Conservation (phyloP, 2,888 invertebrate genomes). For the Macroteleia sp. region DNA sequence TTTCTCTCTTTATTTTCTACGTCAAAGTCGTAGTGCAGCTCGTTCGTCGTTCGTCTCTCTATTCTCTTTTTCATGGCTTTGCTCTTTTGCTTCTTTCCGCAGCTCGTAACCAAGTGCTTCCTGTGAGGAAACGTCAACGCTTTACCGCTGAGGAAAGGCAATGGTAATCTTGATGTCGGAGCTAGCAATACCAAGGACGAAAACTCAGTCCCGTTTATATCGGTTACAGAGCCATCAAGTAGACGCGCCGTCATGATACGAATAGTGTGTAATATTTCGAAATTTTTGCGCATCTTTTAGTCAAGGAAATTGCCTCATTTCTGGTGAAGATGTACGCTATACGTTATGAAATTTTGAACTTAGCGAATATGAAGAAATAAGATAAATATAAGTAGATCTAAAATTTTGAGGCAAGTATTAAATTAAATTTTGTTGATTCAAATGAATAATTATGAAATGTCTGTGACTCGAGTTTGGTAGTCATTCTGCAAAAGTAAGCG, state of each 20-base stretch:
- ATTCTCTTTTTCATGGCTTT: slow-evolving; percentile 61
- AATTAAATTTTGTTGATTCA: too few relatives aligned
- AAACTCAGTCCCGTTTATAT: slow-evolving; percentile 55
- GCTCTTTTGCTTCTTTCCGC: slow-evolving; percentile 68
- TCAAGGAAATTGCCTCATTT: slow-evolving; percentile 13
- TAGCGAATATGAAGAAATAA: background rate
- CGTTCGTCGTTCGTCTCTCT: slow-evolving; percentile 48
- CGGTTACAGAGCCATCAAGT: slow-evolving; percentile 43
- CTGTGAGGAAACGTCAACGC: slow-evolving; percentile 70
- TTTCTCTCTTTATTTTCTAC: slow-evolving; percentile 59
- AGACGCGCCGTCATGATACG: slow-evolving; percentile 34
- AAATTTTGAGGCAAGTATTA: too few relatives aligned
- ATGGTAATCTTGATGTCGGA: slow-evolving; percentile 63
- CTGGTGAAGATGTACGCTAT: background rate
- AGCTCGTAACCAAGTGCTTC: slow-evolving; percentile 74
- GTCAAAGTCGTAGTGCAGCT: slow-evolving; percentile 46
- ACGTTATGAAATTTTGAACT: slow-evolving; percentile 11
- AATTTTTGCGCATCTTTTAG: slow-evolving; percentile 31
- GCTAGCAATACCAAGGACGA: slow-evolving; percentile 48
- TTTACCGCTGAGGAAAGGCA: slow-evolving; percentile 59
- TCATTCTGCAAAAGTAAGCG: too few relatives aligned
- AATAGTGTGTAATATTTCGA: slow-evolving; percentile 39
- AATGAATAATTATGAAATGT: too few relatives aligned
- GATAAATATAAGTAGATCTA: too few relatives aligned
- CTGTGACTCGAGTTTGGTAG: too few relatives aligned